Percentiles rank a stretch among this genome's conserved stretches.
phyloP scores from a whole-genome alignment of 2,888 invertebrate species.

The Frankliniella intonsa region DNA sequence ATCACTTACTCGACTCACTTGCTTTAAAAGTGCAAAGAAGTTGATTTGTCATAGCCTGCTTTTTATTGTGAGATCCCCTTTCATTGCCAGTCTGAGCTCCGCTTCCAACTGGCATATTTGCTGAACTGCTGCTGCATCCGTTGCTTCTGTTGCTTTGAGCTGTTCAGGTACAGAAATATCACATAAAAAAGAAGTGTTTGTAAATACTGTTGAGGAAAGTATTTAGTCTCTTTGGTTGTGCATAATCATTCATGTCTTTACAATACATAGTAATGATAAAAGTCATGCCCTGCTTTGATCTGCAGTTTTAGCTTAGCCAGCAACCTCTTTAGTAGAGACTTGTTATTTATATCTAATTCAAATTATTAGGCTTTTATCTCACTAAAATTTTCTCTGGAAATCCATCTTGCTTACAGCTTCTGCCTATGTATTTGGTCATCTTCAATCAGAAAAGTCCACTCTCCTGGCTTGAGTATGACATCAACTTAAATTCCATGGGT shows the following conservation, averaged over 20 bases:
- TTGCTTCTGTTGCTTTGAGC: conserved; percentile 26
- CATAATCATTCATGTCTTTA: conserved; percentile 2
- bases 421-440: conserved; percentile 16
- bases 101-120: not conserved
- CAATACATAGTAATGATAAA: conserved; percentile 14
- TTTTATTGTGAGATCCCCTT: not conserved
- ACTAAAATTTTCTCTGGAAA: conserved; percentile 3
- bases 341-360: not conserved
- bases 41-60: not conserved
- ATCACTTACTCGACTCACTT: not conserved
- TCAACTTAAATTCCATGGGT: conserved; percentile 4
- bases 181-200: conserved; percentile 12
- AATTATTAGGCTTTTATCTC: conserved; percentile 8
- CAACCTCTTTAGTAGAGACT: conserved; percentile 10
- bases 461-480: not conserved
- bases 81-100: conserved; percentile 13
- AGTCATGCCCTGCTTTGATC: conserved; percentile 16
- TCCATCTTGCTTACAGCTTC: not conserved
- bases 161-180: conserved; percentile 25
- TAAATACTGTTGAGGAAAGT: conserved; percentile 21
- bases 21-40: not conserved
- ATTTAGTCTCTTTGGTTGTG: conserved; percentile 21
- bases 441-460: not conserved
- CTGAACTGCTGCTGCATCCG: conserved; percentile 20
- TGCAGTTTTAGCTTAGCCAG: conserved; percentile 16